These are phyloP conservation scores for Antitype chi DNA, from an alignment of 2,888 invertebrate species.

Conservation along the genomic window DNA sequence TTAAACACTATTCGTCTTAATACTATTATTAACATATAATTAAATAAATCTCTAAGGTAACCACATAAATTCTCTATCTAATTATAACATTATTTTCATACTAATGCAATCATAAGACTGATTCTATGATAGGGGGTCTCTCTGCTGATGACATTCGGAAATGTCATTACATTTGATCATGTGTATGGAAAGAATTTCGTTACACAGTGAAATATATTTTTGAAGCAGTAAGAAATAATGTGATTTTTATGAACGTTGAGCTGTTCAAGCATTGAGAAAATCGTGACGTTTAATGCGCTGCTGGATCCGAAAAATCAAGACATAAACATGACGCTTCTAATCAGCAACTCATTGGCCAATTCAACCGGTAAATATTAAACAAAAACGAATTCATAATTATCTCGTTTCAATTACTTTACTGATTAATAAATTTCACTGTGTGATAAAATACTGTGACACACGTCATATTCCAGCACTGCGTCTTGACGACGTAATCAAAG, in stretches of 20 bases:
- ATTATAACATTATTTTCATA: conserved; percentile 74
- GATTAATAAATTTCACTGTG: conserved; percentile 42
- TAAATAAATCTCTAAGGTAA: conserved; percentile 83
- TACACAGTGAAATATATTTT: conserved; percentile 37
- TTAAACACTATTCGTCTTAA: conserved; percentile 74
- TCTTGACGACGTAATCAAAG: conserved; percentile 30
- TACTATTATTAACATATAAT: conserved; percentile 77
- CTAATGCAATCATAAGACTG: conserved; percentile 86
- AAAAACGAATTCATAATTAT: conserved; percentile 1
- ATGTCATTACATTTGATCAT: conserved; percentile 44
- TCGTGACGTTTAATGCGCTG: not conserved
- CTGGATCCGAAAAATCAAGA: not conserved
- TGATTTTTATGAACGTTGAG: not conserved
- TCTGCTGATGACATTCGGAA: conserved; percentile 56
- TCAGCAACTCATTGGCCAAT: not conserved
- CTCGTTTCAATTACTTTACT: not conserved
- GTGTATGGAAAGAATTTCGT: conserved; percentile 30
- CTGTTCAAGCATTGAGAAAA: not conserved
- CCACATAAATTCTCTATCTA: conserved; percentile 86
- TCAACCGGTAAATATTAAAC: not conserved
- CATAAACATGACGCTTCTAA: not conserved
- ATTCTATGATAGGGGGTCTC: conserved; percentile 73
- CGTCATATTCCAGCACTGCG: conserved; percentile 31
- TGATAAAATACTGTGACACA: conserved; percentile 40
- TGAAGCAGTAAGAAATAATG: not conserved